Evolutionary conservation across 1,140 invertebrate genomes (phyloP), one percentile per base, ranked within the genome.

Genomic region (Rhagoletis pomonella): DNA sequence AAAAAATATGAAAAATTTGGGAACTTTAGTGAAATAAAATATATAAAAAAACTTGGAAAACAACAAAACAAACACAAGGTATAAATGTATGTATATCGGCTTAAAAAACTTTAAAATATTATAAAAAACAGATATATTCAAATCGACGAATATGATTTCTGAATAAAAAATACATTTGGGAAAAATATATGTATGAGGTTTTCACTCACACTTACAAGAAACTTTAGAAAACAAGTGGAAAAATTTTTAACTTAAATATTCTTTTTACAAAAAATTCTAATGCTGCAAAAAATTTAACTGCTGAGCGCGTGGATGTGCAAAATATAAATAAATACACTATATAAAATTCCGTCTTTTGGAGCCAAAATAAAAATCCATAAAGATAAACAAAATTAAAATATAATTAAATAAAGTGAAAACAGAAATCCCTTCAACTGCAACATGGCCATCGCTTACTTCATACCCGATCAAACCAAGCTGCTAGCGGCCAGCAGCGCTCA

Each of bases 371-470:
- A 44, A 81, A 87, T 47, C 47, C 12, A 5, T 42, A 67, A 67
- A 50, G n/a, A 67, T 9, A 65, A 47, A 65, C 50, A 60, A 65
- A 44, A 87, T 42, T 87, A 84, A 58, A 59, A 84, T 0, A 67
- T 50, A 59, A 55, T 17, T 10, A 85, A 3, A 47, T 47, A n/a
- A 73, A 60, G 9, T 60, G 60, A 3, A 85, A 85, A 86, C 9
- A 64, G 69, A 87, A 47, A 87, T 73, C 69, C 0, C 77, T 12
- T 77, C 73, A 85, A 47, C 77, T 6, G 44, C 42, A 88, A 85
- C 86, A 92, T 92, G 91, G 91, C 91, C 59, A 92, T 92, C 67
- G 91, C 91, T 42, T 92, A 92, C 55, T 92, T 89, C 86, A 92
- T 92, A 91, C 91, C 91, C 88, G 91, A 92, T 86, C 91, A 92